phyloP scores from a whole-genome alignment of 2,888 invertebrate species.

The Agrypnus murinus region DNA sequence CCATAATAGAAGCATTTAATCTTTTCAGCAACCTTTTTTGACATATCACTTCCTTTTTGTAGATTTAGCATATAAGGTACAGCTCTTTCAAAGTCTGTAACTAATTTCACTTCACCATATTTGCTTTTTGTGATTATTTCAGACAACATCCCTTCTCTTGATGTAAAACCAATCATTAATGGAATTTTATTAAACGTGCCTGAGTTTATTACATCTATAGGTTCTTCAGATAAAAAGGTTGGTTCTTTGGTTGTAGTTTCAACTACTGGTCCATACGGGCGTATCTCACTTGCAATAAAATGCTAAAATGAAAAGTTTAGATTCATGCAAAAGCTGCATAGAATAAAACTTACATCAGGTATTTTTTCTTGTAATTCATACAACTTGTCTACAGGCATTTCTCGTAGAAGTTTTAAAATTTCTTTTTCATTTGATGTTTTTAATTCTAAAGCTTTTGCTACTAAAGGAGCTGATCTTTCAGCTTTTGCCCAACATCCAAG shows the following conservation, averaged over 20 bases:
- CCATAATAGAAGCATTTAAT: slow-evolving; percentile 57
- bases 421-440: slow-evolving; percentile 65
- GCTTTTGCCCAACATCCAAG: slow-evolving; percentile 61
- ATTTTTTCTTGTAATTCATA: slow-evolving; percentile 65
- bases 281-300: slow-evolving; percentile 38
- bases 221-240: slow-evolving; percentile 58
- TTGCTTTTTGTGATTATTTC: slow-evolving; percentile 51
- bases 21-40: slow-evolving; percentile 50
- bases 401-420: slow-evolving; percentile 67
- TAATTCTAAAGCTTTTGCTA: slow-evolving; percentile 68
- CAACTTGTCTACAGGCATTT: slow-evolving; percentile 65
- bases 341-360: slow-evolving; percentile 60
- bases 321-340: too few species aligned
- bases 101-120: slow-evolving; percentile 40
- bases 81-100: slow-evolving; percentile 52
- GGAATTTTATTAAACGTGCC: slow-evolving; percentile 61
- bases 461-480: slow-evolving; percentile 63
- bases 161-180: slow-evolving; percentile 60
- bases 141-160: slow-evolving; percentile 60
- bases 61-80: slow-evolving; percentile 55
- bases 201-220: slow-evolving; percentile 55
- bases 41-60: slow-evolving; percentile 46
- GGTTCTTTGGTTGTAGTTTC: slow-evolving; percentile 55
- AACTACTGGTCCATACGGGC: slow-evolving; percentile 52
- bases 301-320: slow-evolving; percentile 35